Evolutionary conservation across 2,888 invertebrate genomes (phyloP).

Genomic region (Limnephilus marmoratus): DNA sequence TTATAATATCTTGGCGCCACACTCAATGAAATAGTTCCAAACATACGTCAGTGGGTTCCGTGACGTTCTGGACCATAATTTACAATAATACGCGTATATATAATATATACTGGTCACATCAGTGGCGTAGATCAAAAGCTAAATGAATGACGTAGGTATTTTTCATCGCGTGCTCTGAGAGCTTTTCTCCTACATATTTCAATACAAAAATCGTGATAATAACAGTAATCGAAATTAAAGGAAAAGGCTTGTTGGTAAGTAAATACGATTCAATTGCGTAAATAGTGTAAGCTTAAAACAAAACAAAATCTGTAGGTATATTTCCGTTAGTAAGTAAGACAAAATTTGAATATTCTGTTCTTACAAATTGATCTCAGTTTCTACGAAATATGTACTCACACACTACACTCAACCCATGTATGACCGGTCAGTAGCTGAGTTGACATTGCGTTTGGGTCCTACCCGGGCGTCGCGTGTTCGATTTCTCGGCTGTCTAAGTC

Average conservation of each 20-base stretch:
- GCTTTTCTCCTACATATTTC: neutral
- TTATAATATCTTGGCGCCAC: constrained; percentile 15
- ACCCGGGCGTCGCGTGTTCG: too few species aligned
- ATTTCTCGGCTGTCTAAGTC: too few species aligned
- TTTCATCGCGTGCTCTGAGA: neutral
- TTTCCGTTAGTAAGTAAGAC: neutral
- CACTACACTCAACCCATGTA: too few species aligned
- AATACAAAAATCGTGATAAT: neutral
- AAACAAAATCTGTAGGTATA: neutral
- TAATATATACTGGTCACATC: neutral
- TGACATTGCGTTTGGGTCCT: too few species aligned
- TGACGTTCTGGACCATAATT: neutral
- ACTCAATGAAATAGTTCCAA: neutral
- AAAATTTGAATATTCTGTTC: neutral
- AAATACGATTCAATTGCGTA: neutral
- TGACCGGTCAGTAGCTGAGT: too few species aligned
- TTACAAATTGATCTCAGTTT: neutral
- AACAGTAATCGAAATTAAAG: neutral
- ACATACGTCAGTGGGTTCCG: neutral
- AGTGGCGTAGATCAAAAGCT: neutral
- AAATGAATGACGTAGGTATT: neutral
- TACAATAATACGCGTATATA: neutral
- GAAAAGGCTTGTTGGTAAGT: neutral
- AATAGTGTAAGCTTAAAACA: neutral
- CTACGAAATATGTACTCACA: neutral